These are phyloP conservation scores for Perca fluviatilis DNA, from an alignment of 2,113 vertebrate genomes.

Conservation along the genomic window DNA sequence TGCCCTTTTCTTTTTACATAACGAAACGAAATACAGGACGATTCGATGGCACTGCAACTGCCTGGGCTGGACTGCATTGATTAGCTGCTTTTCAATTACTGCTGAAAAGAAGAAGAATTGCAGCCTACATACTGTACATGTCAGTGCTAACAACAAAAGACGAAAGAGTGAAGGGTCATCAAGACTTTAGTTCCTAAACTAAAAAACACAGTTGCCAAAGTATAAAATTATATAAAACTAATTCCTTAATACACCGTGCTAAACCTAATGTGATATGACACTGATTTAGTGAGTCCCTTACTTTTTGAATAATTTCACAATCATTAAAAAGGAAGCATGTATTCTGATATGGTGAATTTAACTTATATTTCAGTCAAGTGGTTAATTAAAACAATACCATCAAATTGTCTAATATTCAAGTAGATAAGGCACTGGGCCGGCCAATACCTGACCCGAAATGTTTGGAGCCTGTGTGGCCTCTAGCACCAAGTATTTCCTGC, in stretches of 20 bases:
- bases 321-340: conserved; percentile 4
- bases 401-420: conserved; percentile 68
- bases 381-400: conserved; percentile 21
- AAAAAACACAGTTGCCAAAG: conserved; percentile 1
- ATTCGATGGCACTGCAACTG: background rate
- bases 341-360: conserved; percentile 19
- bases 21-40: background rate
- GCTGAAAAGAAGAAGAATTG: background rate
- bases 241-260: background rate
- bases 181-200: background rate
- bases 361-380: conserved; percentile 12
- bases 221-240: background rate
- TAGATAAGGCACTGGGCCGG: conserved; percentile 70
- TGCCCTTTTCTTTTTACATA: background rate
- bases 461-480: conserved; percentile 44
- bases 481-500: conserved; percentile 71
- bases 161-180: background rate
- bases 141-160: conserved; percentile 16
- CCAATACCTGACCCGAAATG: conserved; percentile 65
- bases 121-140: background rate
- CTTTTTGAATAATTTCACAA: conserved; percentile 12
- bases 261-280: background rate
- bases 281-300: background rate
- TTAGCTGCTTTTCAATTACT: conserved; percentile 17
- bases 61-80: background rate